phyloP scores from a whole-genome alignment of 2,797 vertebrate species.

The Tenualosa thibaudeaui region DNA sequence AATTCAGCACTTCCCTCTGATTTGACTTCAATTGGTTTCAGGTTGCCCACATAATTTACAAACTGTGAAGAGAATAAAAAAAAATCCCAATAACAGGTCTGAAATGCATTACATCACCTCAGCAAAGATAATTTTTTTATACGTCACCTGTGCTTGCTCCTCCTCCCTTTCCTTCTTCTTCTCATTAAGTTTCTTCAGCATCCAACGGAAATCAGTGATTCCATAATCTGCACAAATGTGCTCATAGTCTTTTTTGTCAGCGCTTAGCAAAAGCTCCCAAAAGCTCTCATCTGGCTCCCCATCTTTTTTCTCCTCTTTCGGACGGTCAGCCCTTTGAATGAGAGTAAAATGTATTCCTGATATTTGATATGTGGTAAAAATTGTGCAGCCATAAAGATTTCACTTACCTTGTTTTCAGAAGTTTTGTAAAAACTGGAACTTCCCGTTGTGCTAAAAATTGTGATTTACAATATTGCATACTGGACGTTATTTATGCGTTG shows the following conservation, averaged over 20 bases:
- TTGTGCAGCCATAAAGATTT: not conserved
- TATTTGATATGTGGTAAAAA: not conserved
- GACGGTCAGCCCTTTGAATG: slow-evolving; percentile 54
- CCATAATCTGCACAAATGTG: slow-evolving; percentile 81
- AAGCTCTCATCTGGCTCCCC: slow-evolving; percentile 74
- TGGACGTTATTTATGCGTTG: not conserved
- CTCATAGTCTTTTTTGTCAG: slow-evolving; percentile 85
- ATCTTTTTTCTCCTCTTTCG: slow-evolving; percentile 61
- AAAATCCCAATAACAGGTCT: slow-evolving; percentile 3
- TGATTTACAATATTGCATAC: not conserved
- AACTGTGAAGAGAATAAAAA: slow-evolving; percentile 65
- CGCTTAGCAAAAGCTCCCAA: slow-evolving; percentile 84
- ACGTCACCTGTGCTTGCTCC: slow-evolving; percentile 73
- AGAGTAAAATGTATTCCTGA: not conserved
- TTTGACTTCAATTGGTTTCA: slow-evolving; percentile 79
- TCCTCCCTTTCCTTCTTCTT: slow-evolving; percentile 74
- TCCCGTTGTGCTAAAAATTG: slow-evolving; percentile 74
- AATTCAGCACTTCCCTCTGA: slow-evolving; percentile 73
- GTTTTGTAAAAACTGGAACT: slow-evolving; percentile 74
- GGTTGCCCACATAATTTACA: slow-evolving; percentile 72
- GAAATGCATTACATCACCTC: not conserved
- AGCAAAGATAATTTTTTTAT: not conserved
- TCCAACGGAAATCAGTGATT: slow-evolving; percentile 84
- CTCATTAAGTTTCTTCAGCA: slow-evolving; percentile 84
- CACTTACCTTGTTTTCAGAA: slow-evolving; percentile 72